These are phyloP conservation scores for Drosophila oshimai DNA, from an alignment of 1,140 invertebrate species.

Conservation along the genomic window DNA sequence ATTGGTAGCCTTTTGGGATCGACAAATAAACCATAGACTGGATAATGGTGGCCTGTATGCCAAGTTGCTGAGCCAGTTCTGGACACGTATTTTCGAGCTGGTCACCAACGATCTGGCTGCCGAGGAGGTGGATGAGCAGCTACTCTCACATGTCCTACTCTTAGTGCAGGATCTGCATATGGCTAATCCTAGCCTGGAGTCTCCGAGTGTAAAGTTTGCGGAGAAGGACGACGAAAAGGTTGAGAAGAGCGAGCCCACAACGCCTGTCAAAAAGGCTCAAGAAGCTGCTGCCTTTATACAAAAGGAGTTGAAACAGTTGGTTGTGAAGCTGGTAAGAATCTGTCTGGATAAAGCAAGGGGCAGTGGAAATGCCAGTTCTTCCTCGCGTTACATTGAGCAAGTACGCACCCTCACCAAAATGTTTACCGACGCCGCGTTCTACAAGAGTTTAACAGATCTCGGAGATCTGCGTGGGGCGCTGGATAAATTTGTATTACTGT, in stretches of 20 bases:
- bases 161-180: constrained; percentile 66
- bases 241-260: constrained; percentile 22
- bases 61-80: constrained; percentile 84
- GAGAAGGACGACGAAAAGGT: background rate
- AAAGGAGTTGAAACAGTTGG: constrained; percentile 83
- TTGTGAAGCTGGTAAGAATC: constrained; percentile 83
- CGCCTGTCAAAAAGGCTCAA: constrained; percentile 49
- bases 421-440: constrained; percentile 64
- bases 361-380: constrained; percentile 12
- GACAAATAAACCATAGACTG: constrained; percentile 69
- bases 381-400: constrained; percentile 49
- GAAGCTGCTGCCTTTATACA: constrained; percentile 58
- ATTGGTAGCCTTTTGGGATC: constrained; percentile 85
- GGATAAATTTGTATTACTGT: constrained; percentile 83
- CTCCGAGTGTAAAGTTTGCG: constrained; percentile 65
- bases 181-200: constrained; percentile 64
- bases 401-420: constrained; percentile 60
- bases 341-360: constrained; percentile 78
- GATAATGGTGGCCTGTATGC: constrained; percentile 77
- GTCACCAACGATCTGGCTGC: constrained; percentile 76
- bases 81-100: constrained; percentile 83
- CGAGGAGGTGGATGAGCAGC: constrained; percentile 49
- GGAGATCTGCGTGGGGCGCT: constrained; percentile 83
- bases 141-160: constrained; percentile 53
- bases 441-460: constrained; percentile 44